phyloP scores from a whole-genome alignment of 2,888 invertebrate species.

The Phytoseiulus persimilis region DNA sequence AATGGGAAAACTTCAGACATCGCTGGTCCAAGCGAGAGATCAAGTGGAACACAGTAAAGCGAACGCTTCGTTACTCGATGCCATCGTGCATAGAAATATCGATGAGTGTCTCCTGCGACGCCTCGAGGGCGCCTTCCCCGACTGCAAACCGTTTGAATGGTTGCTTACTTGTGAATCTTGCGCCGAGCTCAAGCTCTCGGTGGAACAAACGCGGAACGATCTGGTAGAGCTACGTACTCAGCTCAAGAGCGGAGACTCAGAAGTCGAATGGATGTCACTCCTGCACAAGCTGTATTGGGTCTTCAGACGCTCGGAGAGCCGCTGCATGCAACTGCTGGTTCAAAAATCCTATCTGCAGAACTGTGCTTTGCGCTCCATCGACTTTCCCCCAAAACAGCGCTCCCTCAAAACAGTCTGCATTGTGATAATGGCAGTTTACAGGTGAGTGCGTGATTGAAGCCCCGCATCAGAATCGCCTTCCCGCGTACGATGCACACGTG shows the following conservation, averaged over 20 bases:
- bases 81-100: not conserved
- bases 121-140: not conserved
- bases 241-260: not conserved
- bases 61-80: not conserved
- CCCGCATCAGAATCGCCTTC: not conserved
- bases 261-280: slow-evolving; percentile 7
- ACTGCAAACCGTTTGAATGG: not conserved
- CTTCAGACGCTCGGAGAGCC: slow-evolving; percentile 22
- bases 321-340: slow-evolving; percentile 21
- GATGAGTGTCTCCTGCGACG: not conserved
- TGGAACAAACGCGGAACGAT: slow-evolving; percentile 6
- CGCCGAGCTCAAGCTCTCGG: not conserved
- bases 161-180: not conserved
- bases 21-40: not conserved
- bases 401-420: slow-evolving; percentile 12
- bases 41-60: not conserved
- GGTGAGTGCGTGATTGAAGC: not conserved
- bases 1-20: not conserved
- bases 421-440: slow-evolving; percentile 28
- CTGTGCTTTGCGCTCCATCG: slow-evolving; percentile 6
- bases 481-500: no score
- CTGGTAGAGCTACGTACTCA: not conserved
- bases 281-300: slow-evolving; percentile 32
- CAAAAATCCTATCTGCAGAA: slow-evolving; percentile 32
- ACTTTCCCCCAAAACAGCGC: slow-evolving; percentile 13